Evolutionary conservation across 2,888 invertebrate species (phyloP), one percentile per base, ranked within the genome.

Genomic region (Neelides folsomi): DNA sequence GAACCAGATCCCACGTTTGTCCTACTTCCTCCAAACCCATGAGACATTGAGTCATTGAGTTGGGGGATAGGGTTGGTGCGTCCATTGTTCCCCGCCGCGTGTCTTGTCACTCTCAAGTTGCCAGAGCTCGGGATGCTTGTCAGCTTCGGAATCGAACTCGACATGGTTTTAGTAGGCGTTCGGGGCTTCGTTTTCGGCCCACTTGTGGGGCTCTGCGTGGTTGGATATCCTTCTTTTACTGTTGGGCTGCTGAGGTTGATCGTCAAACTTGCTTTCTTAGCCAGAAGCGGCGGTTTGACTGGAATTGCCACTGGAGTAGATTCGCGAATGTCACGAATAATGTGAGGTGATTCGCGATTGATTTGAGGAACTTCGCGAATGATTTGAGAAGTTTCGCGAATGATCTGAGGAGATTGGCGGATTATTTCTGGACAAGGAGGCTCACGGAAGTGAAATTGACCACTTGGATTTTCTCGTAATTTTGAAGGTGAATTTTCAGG

Each of bases 241-340:
- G 43, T 39, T 8, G 50, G 43, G 9, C 20, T 42, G 45, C 43
- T 47, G 39, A 60, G 52, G 47, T 62, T 62, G 38, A 62, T 60
- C 42, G 58, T 57, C 59, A 62, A 50, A 49, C 57, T 58, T 36
- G 62, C 57, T 52, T 58, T 62, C 51, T 60, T 62, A 20, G 51
- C 49, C 16, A 47, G 44, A 18, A 54, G 38, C 9, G 42, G 35
- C 13, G 58, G 41, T 45, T 34, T 36, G 12, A 27, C 35, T 6
- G n/a, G n/a, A n/a, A n/a, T n/a, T n/a, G 27, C 27, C 27, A 27
- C 27, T 27, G 27, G 27, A 27, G 27, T 3, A 27, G 4, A 5
- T 27, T 27, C 4, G 7, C 4, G 27, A 27, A 27, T 27, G 3
- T 27, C 4, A 5, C 7, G 27, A n/a, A n/a, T n/a, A n/a, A n/a